Evolutionary conservation across 2,113 vertebrate genomes (phyloP).

Genomic region (Pachycephala philippinensis): DNA sequence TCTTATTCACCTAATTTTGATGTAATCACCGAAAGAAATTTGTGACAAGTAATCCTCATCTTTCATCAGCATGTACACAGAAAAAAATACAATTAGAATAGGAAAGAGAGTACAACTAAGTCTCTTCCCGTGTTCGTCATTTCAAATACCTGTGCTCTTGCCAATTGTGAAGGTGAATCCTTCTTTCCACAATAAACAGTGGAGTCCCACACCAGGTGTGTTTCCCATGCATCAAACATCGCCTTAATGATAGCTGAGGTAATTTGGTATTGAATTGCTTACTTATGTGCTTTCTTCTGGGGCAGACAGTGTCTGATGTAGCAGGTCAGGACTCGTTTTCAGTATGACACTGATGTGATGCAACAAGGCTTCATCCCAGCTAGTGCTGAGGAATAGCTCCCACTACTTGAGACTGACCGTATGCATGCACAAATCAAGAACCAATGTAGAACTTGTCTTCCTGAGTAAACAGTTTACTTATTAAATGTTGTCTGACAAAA

Average conservation of each 20-base stretch:
- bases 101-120: background rate
- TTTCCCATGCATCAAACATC: background rate
- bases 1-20: background rate
- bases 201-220: background rate
- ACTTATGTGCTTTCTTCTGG: background rate
- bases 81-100: background rate
- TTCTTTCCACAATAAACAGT: background rate
- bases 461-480: background rate
- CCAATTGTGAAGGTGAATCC: background rate
- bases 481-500: background rate
- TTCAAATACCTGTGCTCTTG: background rate
- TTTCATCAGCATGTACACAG: background rate
- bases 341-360: background rate
- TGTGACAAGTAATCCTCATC: background rate
- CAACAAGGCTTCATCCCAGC: background rate
- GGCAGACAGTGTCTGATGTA: background rate
- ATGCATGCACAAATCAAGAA: background rate
- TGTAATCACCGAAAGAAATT: background rate
- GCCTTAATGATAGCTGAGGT: background rate
- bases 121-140: background rate
- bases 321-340: background rate
- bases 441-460: background rate
- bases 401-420: background rate
- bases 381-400: background rate
- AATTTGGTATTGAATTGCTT: slow-evolving; percentile 3